These are phyloP conservation scores for Donacobius atricapilla DNA, from an alignment of 2,113 vertebrate genomes.

Conservation along the genomic window DNA sequence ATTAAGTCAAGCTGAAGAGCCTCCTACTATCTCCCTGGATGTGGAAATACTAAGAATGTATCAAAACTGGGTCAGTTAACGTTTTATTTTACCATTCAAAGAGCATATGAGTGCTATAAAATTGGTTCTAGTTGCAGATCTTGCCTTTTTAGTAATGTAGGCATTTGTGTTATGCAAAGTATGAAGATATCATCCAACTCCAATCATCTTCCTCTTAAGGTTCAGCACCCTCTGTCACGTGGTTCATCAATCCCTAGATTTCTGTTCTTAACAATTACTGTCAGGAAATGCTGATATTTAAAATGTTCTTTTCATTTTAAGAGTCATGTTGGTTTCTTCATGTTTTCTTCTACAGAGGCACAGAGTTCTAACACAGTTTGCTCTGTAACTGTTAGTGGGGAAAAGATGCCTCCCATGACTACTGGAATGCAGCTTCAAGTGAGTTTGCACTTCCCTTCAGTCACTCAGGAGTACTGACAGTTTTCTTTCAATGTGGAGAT, in stretches of 20 bases:
- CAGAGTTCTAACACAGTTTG: slow-evolving; percentile 54
- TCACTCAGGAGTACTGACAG: background rate
- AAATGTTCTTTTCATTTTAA: background rate
- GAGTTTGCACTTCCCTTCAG: background rate
- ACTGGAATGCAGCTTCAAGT: slow-evolving; percentile 88
- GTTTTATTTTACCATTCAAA: background rate
- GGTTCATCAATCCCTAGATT: background rate
- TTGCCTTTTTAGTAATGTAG: background rate
- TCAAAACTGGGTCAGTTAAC: background rate
- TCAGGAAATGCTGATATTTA: background rate
- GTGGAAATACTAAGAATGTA: background rate
- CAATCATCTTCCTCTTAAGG: background rate
- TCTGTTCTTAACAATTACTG: background rate
- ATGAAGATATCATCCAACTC: background rate
- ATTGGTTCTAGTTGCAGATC: background rate
- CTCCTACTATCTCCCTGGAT: background rate
- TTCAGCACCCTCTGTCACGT: background rate
- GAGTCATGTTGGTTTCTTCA: background rate
- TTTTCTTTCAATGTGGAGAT: background rate
- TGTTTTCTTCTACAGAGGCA: slow-evolving; percentile 41
- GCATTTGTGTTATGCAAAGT: background rate
- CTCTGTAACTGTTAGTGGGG: slow-evolving; percentile 72
- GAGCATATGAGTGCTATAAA: background rate
- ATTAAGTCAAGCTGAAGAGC: background rate
- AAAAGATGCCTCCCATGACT: slow-evolving; percentile 79